Evolutionary conservation across 2,113 vertebrate genomes (phyloP).

Genomic region (Psophia crepitans): DNA sequence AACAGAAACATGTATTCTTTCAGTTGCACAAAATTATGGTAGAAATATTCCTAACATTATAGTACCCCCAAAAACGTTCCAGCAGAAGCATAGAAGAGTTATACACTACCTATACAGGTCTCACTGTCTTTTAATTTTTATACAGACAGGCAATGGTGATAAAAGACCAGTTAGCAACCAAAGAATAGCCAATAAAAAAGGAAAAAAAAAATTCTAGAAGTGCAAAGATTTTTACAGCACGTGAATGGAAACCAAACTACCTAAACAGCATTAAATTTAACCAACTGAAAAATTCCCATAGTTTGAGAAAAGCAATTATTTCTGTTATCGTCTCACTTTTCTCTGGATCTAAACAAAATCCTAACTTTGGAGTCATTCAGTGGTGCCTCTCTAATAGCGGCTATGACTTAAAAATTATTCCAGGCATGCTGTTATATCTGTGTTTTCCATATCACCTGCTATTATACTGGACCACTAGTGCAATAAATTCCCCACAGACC

Average conservation of each 20-base stretch:
- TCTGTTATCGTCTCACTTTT: not conserved
- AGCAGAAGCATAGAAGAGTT: not conserved
- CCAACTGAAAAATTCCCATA: not conserved
- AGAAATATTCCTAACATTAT: not conserved
- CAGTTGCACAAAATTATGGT: not conserved
- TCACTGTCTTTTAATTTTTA: not conserved
- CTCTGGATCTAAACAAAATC: not conserved
- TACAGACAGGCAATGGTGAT: not conserved
- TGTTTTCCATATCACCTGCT: not conserved
- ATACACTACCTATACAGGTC: not conserved
- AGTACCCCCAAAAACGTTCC: not conserved
- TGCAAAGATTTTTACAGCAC: not conserved
- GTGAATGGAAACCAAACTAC: not conserved
- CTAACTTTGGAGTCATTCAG: not conserved
- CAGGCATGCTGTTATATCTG: not conserved
- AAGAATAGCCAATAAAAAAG: not conserved
- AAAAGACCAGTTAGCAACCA: not conserved
- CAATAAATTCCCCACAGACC: not conserved
- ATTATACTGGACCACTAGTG: too few species aligned
- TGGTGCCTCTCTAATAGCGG: too few species aligned
- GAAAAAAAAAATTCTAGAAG: not conserved
- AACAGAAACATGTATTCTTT: not conserved
- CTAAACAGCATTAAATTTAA: not conserved
- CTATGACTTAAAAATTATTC: not conserved
- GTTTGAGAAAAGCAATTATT: not conserved